phyloP scores from a whole-genome alignment of 2,113 vertebrate genomes.

The Origma solitaria region DNA sequence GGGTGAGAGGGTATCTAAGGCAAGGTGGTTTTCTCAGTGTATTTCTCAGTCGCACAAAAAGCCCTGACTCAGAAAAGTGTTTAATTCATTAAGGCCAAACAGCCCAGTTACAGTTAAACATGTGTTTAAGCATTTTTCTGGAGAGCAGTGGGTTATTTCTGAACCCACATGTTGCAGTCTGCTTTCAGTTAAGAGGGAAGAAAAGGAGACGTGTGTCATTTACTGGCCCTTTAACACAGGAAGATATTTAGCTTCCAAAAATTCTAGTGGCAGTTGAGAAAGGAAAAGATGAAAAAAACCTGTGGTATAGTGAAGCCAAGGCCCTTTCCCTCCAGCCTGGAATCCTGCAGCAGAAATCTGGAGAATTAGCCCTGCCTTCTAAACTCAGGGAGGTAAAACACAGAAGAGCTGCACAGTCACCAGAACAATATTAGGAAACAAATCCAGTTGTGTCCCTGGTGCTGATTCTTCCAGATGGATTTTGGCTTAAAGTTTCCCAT shows the following conservation, averaged over 20 bases:
- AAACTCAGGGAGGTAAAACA: not conserved
- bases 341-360: not conserved
- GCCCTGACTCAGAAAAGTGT: not conserved
- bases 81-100: not conserved
- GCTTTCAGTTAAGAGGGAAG: not conserved
- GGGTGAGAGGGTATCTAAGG: not conserved
- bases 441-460: not conserved
- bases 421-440: not conserved
- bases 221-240: constrained; percentile 3
- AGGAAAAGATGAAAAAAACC: not conserved
- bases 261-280: not conserved
- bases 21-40: not conserved
- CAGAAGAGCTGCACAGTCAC: not conserved
- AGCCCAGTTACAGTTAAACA: not conserved
- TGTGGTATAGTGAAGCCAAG: not conserved
- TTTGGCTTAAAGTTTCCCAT: not conserved
- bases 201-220: constrained; percentile 31
- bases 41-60: not conserved
- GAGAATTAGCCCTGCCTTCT: not conserved
- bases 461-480: not conserved
- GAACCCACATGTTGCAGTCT: not conserved
- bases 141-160: not conserved
- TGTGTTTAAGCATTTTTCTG: not conserved
- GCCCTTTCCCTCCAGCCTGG: not conserved
- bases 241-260: constrained; percentile 11